phyloP scores from a whole-genome alignment of 2,113 vertebrate species.

The human region GRCh38 chr14:83090001-83090500 shows the following conservation, averaged over 20 bases:
- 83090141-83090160: neutral
- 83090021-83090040: neutral
- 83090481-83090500: neutral
- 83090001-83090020: neutral
- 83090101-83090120: neutral
- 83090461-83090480: neutral
- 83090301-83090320: neutral
- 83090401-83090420: neutral
- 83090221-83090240: neutral
- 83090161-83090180: neutral
- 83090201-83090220: neutral
- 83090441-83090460: neutral
- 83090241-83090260: neutral
- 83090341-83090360: neutral
- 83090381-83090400: neutral
- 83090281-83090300: neutral
- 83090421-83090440: neutral
- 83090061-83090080: neutral
- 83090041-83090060: neutral
- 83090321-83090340: neutral
- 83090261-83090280: neutral
- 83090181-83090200: neutral
- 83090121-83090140: neutral
- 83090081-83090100: neutral
- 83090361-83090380: too few species aligned